These are phyloP conservation scores for Sylvilagus bachmani DNA, from an alignment of 2,113 vertebrate genomes.

Conservation along the genomic window DNA sequence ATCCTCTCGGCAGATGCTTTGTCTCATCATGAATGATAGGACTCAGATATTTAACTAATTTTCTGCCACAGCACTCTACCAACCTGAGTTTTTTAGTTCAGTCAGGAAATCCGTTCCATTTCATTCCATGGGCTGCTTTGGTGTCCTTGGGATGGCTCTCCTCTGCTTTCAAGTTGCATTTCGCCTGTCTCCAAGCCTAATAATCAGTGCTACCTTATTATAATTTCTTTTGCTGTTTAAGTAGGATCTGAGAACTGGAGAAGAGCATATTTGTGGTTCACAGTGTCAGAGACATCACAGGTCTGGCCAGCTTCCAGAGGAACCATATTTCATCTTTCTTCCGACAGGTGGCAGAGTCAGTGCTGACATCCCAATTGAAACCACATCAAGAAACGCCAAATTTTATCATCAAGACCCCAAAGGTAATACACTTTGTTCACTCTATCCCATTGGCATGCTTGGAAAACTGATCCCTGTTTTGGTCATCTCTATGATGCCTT, in stretches of 20 bases:
- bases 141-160: not conserved
- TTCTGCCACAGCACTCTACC: constrained; percentile 2
- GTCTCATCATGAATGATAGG: not conserved
- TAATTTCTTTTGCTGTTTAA: constrained; percentile 43
- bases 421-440: constrained; percentile 87
- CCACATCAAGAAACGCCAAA: constrained; percentile 88
- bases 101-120: constrained; percentile 15
- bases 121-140: not conserved
- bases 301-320: not conserved
- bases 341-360: constrained; percentile 78
- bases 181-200: not conserved
- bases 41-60: constrained; percentile 33
- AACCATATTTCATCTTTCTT: constrained; percentile 34
- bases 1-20: not conserved
- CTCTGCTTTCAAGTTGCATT: constrained; percentile 43
- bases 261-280: not conserved
- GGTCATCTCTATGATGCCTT: constrained; percentile 32
- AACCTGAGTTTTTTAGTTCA: not conserved
- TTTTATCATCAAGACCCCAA: constrained; percentile 93
- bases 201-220: constrained; percentile 26
- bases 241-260: constrained; percentile 27
- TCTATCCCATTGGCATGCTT: not conserved
- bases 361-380: constrained; percentile 80
- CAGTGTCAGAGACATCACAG: not conserved
- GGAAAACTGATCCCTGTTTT: not conserved